Base-by-base conservation (phyloP, 2,113 vertebrate species). In the Glareola pratincola region DNA sequence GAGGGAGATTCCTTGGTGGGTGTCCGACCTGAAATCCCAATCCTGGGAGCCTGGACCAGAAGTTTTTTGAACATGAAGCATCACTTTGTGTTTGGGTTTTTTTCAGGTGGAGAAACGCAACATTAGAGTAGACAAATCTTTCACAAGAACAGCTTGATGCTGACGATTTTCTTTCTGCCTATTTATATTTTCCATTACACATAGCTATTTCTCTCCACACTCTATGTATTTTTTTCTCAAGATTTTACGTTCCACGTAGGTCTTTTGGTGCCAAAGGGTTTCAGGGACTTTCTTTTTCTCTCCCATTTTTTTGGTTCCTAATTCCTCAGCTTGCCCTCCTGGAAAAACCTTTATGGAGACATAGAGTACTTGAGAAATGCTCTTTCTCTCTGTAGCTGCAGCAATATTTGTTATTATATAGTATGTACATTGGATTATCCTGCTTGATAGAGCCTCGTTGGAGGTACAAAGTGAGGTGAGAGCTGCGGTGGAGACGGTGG, bases 21-120 rank as follows among this genome's bases (percentile, higher is more conserved):
- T 16, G 14, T 47, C 41, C 0, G 0, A 22, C n/a, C 27, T 1
- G 3, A 78, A 71, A 72, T 71, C 56, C 45, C 41, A 73, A 5
- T 34, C 20, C 47, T 39, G 19, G 53, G 41, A 90, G 26, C 51
- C 45, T 51, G 66, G n/a, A 36, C 11, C 14, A 36, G 47, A 62
- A 47, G 27, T 3, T 88, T 67, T n/a, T n/a, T 64, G 14, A 43
- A 29, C 26, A 11, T 1, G 13, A 72, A 83, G 17, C 8, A 12
- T 50, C 76, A 30, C 22, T 88, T 75, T 17, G 4, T 19, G 26
- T 30, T 16, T 51, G 62, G 18, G 7, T 30, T 34, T 12, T 77
- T 64, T 63, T 47, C 34, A 47, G 32, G 36, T 41, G 69, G 39
- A 90, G 68, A 64, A 80, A 77, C 4, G 34, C 18, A 34, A 22